Evolutionary conservation across 2,797 vertebrate genomes (phyloP).

Genomic region (Galago senegalensis): DNA sequence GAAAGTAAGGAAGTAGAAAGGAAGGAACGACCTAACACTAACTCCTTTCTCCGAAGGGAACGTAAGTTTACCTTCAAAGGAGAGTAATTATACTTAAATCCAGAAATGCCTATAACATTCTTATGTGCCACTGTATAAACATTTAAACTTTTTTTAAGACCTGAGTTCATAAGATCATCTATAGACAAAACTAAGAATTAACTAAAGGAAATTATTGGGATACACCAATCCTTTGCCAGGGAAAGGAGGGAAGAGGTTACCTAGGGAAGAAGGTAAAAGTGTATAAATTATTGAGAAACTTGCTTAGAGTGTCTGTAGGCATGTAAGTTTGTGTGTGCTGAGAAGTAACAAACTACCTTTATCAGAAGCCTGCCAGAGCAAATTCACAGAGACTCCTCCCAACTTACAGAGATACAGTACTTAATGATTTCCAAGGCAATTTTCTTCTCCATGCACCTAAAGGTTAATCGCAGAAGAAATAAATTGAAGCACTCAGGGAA

Average conservation of each 20-base stretch:
- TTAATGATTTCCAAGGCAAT: not conserved
- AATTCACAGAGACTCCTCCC: not conserved
- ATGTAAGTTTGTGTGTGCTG: not conserved
- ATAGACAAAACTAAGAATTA: not conserved
- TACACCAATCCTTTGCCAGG: not conserved
- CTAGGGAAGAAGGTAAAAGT: not conserved
- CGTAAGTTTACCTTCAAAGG: not conserved
- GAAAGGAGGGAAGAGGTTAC: not conserved
- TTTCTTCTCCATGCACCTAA: not conserved
- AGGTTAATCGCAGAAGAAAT: not conserved
- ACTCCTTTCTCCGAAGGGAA: not conserved
- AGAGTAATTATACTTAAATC: not conserved
- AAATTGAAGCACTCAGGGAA: not conserved
- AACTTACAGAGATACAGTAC: not conserved
- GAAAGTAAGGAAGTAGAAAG: not conserved
- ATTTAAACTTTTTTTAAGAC: not conserved
- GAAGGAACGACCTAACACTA: not conserved
- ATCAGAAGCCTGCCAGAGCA: not conserved
- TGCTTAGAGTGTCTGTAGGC: not conserved
- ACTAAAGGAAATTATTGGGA: not conserved
- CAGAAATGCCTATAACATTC: not conserved
- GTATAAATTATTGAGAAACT: not conserved
- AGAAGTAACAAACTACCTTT: not conserved
- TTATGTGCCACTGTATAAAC: not conserved
- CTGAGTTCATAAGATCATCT: not conserved